These are phyloP conservation scores for Littorina saxatilis DNA, from an alignment of 1,140 invertebrate genomes.

Conservation along the genomic window DNA sequence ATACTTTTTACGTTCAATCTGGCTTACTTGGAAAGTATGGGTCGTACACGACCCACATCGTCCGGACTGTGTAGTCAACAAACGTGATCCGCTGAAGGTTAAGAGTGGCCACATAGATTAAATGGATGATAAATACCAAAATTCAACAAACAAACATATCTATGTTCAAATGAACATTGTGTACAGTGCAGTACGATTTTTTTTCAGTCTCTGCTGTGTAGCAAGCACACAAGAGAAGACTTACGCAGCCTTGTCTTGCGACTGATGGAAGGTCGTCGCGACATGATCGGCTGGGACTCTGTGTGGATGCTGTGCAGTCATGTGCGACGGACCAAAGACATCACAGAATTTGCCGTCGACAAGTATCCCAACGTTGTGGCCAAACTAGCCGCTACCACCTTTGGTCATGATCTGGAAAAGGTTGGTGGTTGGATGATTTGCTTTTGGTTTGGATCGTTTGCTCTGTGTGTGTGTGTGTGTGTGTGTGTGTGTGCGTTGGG, in stretches of 20 bases:
- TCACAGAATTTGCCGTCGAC: constrained; percentile 41
- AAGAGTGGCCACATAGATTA: too few species aligned
- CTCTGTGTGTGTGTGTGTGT: too few species aligned
- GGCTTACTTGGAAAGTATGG: too few species aligned
- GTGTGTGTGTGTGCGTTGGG: too few species aligned
- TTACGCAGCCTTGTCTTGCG: constrained; percentile 25
- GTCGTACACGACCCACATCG: too few species aligned
- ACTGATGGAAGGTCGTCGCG: not conserved
- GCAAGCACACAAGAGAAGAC: not conserved
- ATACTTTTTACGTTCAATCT: too few species aligned
- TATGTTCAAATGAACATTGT: too few species aligned
- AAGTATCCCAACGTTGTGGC: constrained; percentile 40
- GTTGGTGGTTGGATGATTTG: constrained; percentile 19
- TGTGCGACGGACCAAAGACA: constrained; percentile 10
- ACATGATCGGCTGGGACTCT: constrained; percentile 36
- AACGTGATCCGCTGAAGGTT: too few species aligned
- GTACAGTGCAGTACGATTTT: not conserved
- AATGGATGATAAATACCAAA: too few species aligned
- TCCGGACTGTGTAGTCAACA: too few species aligned
- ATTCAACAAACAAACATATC: too few species aligned
- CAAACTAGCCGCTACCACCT: constrained; percentile 28
- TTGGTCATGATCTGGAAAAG: constrained; percentile 34
- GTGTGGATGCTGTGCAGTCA: constrained; percentile 46
- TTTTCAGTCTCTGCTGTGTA: constrained; percentile 53
- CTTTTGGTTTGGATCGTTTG: not conserved